These are phyloP conservation scores for Urophycis tenuis DNA, from an alignment of 2,797 vertebrate genomes.

Conservation along the genomic window DNA sequence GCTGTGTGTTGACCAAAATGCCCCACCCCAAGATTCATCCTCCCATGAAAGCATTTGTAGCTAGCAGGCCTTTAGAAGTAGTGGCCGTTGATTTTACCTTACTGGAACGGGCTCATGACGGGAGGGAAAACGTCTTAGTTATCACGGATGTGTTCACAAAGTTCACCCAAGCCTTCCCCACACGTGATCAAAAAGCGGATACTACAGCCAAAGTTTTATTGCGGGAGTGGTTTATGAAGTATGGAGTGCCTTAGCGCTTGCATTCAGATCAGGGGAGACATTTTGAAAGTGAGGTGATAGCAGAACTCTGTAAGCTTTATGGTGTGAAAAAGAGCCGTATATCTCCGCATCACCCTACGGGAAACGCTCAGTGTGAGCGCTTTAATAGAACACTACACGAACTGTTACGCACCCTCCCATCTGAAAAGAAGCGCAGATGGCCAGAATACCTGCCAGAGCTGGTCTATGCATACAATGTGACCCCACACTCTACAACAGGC, in stretches of 20 bases:
- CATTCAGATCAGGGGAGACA: conserved; percentile 11
- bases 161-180: conserved; percentile 8
- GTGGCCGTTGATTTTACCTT: not conserved
- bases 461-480: conserved; percentile 24
- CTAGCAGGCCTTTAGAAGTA: not conserved
- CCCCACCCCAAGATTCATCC: conserved; percentile 9
- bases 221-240: conserved; percentile 16
- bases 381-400: conserved; percentile 16
- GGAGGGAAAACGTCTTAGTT: conserved; percentile 12
- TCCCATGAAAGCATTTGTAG: not conserved
- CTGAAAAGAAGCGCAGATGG: conserved; percentile 23
- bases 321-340: conserved; percentile 13
- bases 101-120: not conserved
- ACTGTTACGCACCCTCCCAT: conserved; percentile 13
- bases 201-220: conserved; percentile 9
- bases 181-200: conserved; percentile 9
- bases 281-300: conserved; percentile 11
- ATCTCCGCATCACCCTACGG: not conserved
- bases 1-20: conserved; percentile 19
- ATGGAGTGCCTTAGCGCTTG: conserved; percentile 2
- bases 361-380: not conserved
- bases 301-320: conserved; percentile 13
- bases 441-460: conserved; percentile 14
- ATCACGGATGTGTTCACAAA: conserved; percentile 16
- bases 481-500: conserved; percentile 1